These are phyloP conservation scores for Caenorhabditis elegans DNA, from an alignment of 1,140 invertebrate species.

Conservation along the genomic window DNA sequence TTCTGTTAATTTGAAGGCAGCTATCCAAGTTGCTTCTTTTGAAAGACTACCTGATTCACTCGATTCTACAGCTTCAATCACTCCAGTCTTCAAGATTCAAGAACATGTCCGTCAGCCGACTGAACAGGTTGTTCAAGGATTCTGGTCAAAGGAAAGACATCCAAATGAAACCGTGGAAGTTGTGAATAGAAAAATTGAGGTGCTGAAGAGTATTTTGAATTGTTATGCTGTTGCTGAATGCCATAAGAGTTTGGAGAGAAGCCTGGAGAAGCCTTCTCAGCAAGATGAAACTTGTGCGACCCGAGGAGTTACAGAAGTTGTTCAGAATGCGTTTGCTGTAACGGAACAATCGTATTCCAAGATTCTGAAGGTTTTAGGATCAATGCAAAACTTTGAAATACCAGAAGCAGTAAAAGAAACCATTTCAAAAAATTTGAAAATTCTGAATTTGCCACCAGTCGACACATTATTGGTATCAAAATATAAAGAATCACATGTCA, in stretches of 20 bases:
- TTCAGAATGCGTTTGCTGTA: background rate
- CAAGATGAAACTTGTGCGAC: background rate
- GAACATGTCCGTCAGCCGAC: background rate
- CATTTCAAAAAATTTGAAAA: background rate
- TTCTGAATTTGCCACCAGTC: background rate
- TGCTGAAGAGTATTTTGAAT: conserved; percentile 1
- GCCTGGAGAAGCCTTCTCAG: too few relatives aligned
- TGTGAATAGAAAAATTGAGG: background rate
- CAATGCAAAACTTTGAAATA: background rate
- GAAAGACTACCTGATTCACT: background rate
- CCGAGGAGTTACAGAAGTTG: background rate
- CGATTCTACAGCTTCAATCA: background rate
- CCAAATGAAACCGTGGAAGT: background rate
- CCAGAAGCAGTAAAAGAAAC: background rate
- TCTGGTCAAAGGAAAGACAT: background rate
- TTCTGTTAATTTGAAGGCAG: background rate
- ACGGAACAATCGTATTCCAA: background rate
- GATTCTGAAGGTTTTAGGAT: conserved; percentile 5
- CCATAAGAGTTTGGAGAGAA: background rate
- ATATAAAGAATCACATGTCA: too few relatives aligned
- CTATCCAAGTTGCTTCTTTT: background rate
- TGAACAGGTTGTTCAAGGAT: conserved; percentile 3
- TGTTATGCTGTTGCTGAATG: background rate
- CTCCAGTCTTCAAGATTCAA: background rate
- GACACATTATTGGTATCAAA: background rate